phyloP scores from a whole-genome alignment of 1,140 invertebrate genomes.

The Eufriesea mexicana region DNA sequence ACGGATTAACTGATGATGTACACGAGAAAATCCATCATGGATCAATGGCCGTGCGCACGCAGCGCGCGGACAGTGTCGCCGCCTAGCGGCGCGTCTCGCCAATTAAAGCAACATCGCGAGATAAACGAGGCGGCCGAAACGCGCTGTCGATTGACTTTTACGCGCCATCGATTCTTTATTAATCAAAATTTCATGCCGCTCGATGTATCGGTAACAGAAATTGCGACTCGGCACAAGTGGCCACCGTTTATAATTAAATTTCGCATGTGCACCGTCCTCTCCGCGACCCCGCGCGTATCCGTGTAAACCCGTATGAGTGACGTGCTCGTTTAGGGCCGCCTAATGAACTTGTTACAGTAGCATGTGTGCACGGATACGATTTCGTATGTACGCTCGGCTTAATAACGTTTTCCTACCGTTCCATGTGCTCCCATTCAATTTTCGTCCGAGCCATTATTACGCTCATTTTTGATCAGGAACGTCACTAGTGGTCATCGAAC shows the following conservation, averaged over 20 bases:
- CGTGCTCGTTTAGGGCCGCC: conserved; percentile 45
- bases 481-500: background rate
- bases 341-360: conserved; percentile 54
- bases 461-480: background rate
- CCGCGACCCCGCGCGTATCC: background rate
- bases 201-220: background rate
- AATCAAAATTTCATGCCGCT: conserved; percentile 42
- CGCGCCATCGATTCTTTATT: conserved; percentile 4
- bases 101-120: background rate
- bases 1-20: too few species aligned
- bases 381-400: conserved; percentile 17
- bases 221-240: conserved; percentile 9
- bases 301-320: conserved; percentile 8
- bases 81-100: too few species aligned
- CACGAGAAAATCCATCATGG: too few species aligned
- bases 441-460: conserved; percentile 8
- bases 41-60: too few species aligned
- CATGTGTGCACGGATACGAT: conserved; percentile 33
- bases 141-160: conserved; percentile 22
- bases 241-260: conserved; percentile 62
- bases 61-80: too few species aligned
- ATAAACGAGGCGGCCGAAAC: conserved; percentile 7
- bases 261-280: conserved; percentile 48
- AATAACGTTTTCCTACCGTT: conserved; percentile 32
- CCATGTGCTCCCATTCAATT: conserved; percentile 26